Evolutionary conservation across 2,797 vertebrate genomes (phyloP).

Genomic region (Oreochromis mossambicus): DNA sequence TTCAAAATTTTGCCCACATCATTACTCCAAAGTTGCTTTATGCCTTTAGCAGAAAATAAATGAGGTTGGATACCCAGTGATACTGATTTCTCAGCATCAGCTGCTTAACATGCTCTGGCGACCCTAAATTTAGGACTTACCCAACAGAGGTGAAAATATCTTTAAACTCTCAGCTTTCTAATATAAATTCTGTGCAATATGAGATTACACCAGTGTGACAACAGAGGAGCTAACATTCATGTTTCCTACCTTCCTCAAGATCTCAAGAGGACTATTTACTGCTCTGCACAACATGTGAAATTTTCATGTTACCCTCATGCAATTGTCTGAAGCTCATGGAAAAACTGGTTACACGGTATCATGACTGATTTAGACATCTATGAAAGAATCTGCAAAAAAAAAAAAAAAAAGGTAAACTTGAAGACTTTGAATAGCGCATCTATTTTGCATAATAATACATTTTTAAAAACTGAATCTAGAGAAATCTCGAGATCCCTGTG

Average conservation of each 20-base stretch:
- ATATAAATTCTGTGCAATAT: not conserved
- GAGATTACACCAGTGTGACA: not conserved
- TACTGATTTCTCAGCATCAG: not conserved
- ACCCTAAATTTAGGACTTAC: not conserved
- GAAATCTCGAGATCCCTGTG: no score
- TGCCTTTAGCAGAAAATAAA: not conserved
- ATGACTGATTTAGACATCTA: not conserved
- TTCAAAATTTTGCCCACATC: not conserved
- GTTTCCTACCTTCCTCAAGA: not conserved
- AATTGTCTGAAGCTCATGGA: not conserved
- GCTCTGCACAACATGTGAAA: not conserved
- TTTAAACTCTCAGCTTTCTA: not conserved
- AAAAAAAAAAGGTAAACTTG: not conserved
- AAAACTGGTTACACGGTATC: not conserved
- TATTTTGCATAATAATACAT: no score
- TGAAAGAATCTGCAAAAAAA: not conserved
- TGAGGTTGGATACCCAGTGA: not conserved
- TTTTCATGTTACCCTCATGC: not conserved
- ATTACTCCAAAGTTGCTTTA: not conserved
- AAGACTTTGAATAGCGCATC: no score
- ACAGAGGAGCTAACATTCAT: not conserved
- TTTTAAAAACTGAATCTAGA: no score
- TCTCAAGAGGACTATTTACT: not conserved
- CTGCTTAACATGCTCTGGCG: not conserved
- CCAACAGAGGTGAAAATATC: not conserved